Conservation (phyloP, 2,797 vertebrate genomes). For the Eleutherodactylus coqui region DNA sequence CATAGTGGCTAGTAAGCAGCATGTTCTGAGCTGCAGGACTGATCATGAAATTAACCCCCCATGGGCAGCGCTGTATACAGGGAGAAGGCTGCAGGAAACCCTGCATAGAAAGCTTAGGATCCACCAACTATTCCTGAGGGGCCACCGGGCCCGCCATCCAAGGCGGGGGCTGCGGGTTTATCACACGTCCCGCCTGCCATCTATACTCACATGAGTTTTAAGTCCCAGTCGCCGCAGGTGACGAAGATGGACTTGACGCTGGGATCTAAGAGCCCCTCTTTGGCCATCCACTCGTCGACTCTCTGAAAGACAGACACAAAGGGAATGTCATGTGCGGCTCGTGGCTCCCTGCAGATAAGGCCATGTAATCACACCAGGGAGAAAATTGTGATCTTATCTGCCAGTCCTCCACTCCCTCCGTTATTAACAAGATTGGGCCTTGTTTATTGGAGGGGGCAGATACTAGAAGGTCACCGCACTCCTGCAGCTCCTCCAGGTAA, state of each 20-base stretch:
- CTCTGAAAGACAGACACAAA: conserved; percentile 77
- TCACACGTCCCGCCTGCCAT: conserved; percentile 4
- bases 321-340: conserved; percentile 73
- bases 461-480: conserved; percentile 73
- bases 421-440: conserved; percentile 54
- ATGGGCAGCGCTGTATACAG: too few relatives aligned
- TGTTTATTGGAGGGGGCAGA: conserved; percentile 69
- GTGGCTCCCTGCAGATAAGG: conserved; percentile 73
- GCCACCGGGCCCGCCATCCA: too few relatives aligned
- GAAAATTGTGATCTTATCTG: conserved; percentile 76
- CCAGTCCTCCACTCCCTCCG: conserved; percentile 15
- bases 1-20: too few relatives aligned
- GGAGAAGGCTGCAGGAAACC: too few relatives aligned
- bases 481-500: conserved; percentile 24
- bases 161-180: too few relatives aligned
- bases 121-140: too few relatives aligned
- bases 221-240: conserved; percentile 86
- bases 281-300: conserved; percentile 85
- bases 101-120: too few relatives aligned
- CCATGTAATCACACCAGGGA: conserved; percentile 74
- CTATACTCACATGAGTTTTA: conserved; percentile 86
- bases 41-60: too few relatives aligned
- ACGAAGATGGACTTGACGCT: conserved; percentile 86
- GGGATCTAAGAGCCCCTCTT: conserved; percentile 84
- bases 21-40: too few relatives aligned